Evolutionary conservation across 2,797 vertebrate genomes (phyloP).

Genomic region (Morelia viridis): DNA sequence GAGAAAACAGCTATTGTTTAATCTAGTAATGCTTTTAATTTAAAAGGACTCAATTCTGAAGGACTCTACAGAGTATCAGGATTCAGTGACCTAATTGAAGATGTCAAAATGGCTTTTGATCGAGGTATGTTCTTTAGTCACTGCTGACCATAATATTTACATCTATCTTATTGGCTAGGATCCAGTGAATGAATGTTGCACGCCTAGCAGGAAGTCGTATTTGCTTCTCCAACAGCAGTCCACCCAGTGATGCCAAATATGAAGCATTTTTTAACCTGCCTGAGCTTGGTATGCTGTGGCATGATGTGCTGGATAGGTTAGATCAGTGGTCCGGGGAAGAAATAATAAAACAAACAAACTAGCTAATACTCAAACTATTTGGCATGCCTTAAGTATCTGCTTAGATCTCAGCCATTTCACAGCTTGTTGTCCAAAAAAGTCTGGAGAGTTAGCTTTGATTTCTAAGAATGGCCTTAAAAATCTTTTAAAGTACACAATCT

Average conservation of each 20-base stretch:
- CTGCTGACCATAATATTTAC: slow-evolving; percentile 14
- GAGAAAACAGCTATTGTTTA: slow-evolving; percentile 30
- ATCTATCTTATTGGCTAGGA: background rate
- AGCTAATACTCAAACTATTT: background rate
- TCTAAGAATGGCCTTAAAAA: slow-evolving; percentile 6
- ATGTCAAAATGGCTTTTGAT: slow-evolving; percentile 97
- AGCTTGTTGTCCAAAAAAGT: accelerated
- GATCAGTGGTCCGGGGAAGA: background rate
- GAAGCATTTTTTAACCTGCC: background rate
- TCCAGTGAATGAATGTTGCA: slow-evolving; percentile 12
- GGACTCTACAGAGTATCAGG: slow-evolving; percentile 97
- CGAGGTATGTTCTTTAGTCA: slow-evolving; percentile 80
- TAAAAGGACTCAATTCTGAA: slow-evolving; percentile 92
- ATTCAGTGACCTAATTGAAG: slow-evolving; percentile 97
- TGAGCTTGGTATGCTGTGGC: background rate
- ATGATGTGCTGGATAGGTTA: background rate
- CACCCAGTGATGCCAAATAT: too few species aligned
- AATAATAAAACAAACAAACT: background rate
- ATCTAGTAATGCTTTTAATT: slow-evolving; percentile 42
- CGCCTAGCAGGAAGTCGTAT: slow-evolving; percentile 1
- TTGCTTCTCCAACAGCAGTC: background rate
- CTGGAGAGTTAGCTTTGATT: slow-evolving; percentile 43
- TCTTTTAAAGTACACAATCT: slow-evolving; percentile 37
- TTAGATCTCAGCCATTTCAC: background rate
- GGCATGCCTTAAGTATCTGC: background rate